Evolutionary conservation across 2,113 vertebrate genomes (phyloP), one percentile per base, ranked within the genome.

Genomic region (Labeo rohita): DNA sequence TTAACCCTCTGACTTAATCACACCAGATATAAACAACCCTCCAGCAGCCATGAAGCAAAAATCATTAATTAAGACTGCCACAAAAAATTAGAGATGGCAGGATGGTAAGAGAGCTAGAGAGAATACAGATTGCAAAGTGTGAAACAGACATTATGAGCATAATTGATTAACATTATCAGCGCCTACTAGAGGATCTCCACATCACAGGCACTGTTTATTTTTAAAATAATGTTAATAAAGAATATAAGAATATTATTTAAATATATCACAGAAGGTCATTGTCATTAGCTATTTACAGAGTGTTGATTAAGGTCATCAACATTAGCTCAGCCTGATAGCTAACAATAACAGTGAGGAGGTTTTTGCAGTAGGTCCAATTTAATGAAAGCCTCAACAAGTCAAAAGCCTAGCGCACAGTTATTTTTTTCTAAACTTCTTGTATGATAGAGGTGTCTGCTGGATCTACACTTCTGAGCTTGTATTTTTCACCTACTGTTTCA

Each of bases 61-160:
- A 91, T 91, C 92, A 93, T 94, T 97, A 95, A 96, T 97, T 97
- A 97, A 96, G 96, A 95, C 92, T 95, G 92, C 94, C 93, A 91
- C 94, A 94, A 94, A 92, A 95, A 96, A 96, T 96, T 95, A 95
- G 90, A 88, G 87, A 93, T 90, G 92, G 90, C 91, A 79, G 34
- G 28, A 86, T 50, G 87, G 87, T 49, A 84, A 80, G 88, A 50
- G 88, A 36, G 56, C 21, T 54, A 77, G 79, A 68, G 73, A 52
- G 78, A 65, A 39, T 54, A 77, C 86, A 68, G 80, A 88, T 9
- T 50, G 23, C 18, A 88, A 94, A 91, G 92, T 94, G 92, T 95
- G 94, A 95, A 93, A 94, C 92, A 92, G 45, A 0, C 92, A 92
- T 94, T 92, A 90, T 89, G 68, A 49, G 52, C 90, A 83, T 89